Evolutionary conservation across 2,113 vertebrate genomes (phyloP).

Genomic region (Patagioenas fasciata): DNA sequence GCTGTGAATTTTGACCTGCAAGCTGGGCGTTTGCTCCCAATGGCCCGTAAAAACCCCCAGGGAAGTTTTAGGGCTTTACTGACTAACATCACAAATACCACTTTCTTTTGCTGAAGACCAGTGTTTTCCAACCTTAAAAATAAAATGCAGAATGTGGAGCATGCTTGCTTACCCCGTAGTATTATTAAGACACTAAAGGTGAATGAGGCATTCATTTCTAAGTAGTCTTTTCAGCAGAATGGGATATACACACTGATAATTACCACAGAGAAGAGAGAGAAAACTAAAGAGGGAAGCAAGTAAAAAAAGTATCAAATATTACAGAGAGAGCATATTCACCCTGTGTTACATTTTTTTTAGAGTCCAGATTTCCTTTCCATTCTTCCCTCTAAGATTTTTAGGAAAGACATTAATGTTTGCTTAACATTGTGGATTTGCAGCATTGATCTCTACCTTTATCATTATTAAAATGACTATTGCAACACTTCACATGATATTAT

Average conservation of each 20-base stretch:
- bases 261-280: background rate
- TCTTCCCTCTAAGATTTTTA: background rate
- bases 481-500: background rate
- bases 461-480: background rate
- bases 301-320: background rate
- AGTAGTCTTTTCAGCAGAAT: background rate
- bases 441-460: background rate
- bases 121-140: background rate
- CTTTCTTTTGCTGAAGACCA: background rate
- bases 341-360: background rate
- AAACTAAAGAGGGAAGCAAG: background rate
- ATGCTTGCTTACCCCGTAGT: background rate
- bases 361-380: background rate
- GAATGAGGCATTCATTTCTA: background rate
- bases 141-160: background rate
- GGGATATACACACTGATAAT: background rate
- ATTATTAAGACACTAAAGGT: background rate
- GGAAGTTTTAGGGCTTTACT: constrained; percentile 33
- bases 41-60: constrained; percentile 47
- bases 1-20: constrained; percentile 55
- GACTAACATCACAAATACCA: background rate
- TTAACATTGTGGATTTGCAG: background rate
- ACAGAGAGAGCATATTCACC: background rate
- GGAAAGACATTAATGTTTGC: background rate
- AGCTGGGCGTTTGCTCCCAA: constrained; percentile 63